Percentiles rank a stretch among this genome's conserved stretches.
Evolutionary conservation across 2,113 vertebrate genomes (phyloP).

Genomic region (Paramormyrops kingsleyae): DNA sequence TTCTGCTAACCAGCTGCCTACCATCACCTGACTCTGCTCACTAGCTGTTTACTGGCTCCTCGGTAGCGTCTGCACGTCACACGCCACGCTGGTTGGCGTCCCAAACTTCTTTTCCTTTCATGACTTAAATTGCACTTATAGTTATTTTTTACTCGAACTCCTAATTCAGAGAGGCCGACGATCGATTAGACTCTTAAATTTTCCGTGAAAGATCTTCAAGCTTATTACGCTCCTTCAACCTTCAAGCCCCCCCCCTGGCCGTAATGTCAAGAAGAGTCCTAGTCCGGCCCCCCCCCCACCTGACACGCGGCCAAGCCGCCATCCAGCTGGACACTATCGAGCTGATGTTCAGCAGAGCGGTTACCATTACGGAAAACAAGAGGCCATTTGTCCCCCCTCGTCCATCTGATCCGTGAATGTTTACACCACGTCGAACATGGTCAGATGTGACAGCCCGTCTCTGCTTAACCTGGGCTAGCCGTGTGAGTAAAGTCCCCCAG

Average conservation of each 20-base stretch:
- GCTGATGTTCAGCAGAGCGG: not conserved
- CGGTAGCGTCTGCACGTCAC: no score
- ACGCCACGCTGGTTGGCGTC: no score
- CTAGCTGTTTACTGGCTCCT: not conserved
- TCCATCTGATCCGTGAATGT: not conserved
- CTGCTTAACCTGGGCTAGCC: not conserved
- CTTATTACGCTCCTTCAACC: no score
- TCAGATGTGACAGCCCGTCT: not conserved
- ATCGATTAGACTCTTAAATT: no score
- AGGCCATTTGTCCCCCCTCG: not conserved
- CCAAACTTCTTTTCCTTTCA: no score
- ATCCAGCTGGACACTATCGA: not conserved
- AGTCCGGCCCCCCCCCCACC: not conserved
- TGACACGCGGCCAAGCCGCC: not conserved
- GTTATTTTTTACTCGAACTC: no score
- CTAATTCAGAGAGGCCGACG: no score
- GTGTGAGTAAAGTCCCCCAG: not conserved
- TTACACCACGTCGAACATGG: not conserved
- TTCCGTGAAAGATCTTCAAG: no score
- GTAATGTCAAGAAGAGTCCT: not conserved
- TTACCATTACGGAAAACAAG: not conserved
- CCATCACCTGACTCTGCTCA: not conserved
- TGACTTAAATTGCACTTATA: no score
- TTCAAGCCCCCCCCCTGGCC: no score
- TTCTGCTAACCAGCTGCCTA: not conserved